Evolutionary conservation across 2,797 vertebrate species (phyloP).

Genomic region (Scomberomorus guttatus): DNA sequence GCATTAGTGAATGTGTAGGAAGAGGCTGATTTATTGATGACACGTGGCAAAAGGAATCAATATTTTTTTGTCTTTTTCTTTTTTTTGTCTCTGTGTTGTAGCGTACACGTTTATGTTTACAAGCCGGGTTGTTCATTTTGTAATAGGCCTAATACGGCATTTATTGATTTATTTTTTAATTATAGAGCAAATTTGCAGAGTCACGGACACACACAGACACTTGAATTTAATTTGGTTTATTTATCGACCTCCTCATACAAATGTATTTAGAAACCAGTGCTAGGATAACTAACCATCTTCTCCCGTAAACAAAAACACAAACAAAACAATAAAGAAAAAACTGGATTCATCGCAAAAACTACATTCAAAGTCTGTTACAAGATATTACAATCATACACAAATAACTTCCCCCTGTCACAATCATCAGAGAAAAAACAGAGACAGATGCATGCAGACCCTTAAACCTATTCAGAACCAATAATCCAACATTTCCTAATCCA

Average conservation of each 20-base stretch:
- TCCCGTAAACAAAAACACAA: constrained; percentile 11
- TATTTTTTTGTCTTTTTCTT: not conserved
- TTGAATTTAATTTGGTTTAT: constrained; percentile 15
- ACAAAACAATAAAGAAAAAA: not conserved
- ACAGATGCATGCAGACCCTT: not conserved
- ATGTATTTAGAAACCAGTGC: constrained; percentile 33
- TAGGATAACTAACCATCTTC: not conserved
- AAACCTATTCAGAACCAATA: not conserved
- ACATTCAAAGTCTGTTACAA: constrained; percentile 9
- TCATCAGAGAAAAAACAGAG: not conserved
- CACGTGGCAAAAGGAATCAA: constrained; percentile 10
- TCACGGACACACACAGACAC: not conserved
- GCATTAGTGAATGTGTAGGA: constrained; percentile 44
- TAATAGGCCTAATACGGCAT: not conserved
- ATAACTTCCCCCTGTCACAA: not conserved
- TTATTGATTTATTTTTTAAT: too few relatives aligned
- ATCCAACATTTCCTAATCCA: not conserved
- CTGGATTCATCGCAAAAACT: not conserved
- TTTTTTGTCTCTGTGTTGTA: not conserved
- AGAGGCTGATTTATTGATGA: constrained; percentile 54
- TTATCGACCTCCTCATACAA: constrained; percentile 62
- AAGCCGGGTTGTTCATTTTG: too few relatives aligned
- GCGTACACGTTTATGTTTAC: not conserved
- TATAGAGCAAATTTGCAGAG: not conserved
- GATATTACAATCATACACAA: not conserved